These are phyloP conservation scores for Suillia variegata DNA, from an alignment of 2,888 invertebrate species.

Conservation along the genomic window DNA sequence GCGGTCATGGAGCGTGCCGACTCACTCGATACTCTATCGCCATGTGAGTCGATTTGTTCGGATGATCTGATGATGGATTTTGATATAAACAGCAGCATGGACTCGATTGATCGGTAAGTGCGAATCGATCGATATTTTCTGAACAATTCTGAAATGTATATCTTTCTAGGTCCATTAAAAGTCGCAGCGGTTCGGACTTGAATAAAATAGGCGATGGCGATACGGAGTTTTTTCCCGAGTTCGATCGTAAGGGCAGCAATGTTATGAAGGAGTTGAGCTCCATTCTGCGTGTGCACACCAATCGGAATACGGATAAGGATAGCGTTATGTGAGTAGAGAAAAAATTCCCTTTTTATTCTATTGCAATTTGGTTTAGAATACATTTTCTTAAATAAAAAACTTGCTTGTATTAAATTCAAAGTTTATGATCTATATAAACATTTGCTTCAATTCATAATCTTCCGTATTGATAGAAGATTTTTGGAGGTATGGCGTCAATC, in stretches of 20 bases:
- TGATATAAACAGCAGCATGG: conserved; percentile 65
- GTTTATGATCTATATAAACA: too few species aligned
- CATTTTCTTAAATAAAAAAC: too few species aligned
- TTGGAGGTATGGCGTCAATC: too few species aligned
- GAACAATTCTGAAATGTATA: not conserved
- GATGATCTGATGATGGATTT: conserved; percentile 90
- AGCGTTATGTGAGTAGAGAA: conserved; percentile 44
- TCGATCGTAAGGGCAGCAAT: conserved; percentile 63
- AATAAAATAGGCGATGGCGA: conserved; percentile 64
- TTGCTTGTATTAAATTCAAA: too few species aligned
- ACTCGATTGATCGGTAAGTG: conserved; percentile 58
- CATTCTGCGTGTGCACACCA: conserved; percentile 61
- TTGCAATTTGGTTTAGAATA: not conserved
- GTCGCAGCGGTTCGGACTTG: conserved; percentile 62
- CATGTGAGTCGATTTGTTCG: conserved; percentile 81
- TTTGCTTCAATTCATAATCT: too few species aligned
- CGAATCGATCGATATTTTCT: not conserved
- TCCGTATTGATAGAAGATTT: too few species aligned
- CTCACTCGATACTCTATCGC: conserved; percentile 82
- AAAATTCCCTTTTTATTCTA: not conserved
- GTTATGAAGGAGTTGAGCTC: conserved; percentile 66
- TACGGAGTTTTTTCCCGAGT: conserved; percentile 61
- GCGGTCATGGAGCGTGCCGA: conserved; percentile 67
- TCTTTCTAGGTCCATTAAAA: conserved; percentile 48
- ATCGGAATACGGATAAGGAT: conserved; percentile 53